Percentiles rank a stretch among this genome's conserved stretches.
These are phyloP conservation scores for Xenus cinereus DNA, from an alignment of 2,113 vertebrate species.

Conservation along the genomic window DNA sequence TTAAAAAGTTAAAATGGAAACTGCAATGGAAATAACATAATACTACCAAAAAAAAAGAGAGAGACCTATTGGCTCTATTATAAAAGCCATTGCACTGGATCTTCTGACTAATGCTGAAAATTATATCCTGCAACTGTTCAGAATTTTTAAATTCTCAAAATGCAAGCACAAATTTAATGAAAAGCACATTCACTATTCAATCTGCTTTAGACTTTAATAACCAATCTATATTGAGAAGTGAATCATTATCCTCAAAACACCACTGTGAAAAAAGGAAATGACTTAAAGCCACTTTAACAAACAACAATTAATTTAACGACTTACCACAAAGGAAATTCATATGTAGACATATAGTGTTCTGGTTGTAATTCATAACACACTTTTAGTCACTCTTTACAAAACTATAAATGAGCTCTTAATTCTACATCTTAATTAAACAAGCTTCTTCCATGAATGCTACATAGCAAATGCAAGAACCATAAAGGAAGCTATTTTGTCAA, in stretches of 20 bases:
- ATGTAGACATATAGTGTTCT: not conserved
- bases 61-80: not conserved
- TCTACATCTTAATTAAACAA: conserved; percentile 26
- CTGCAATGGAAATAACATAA: not conserved
- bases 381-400: conserved; percentile 18
- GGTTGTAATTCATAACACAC: not conserved
- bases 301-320: conserved; percentile 58
- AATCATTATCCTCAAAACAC: conserved; percentile 23
- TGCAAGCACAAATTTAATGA: not conserved
- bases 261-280: not conserved
- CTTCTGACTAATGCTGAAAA: not conserved
- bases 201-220: not conserved
- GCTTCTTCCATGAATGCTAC: not conserved
- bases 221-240: not conserved
- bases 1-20: not conserved
- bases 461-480: not conserved
- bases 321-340: conserved; percentile 42
- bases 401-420: conserved; percentile 12
- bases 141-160: conserved; percentile 12
- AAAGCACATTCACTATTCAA: not conserved
- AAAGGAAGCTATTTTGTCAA: not conserved
- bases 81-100: not conserved
- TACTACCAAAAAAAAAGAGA: not conserved
- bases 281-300: conserved; percentile 36
- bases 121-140: not conserved